Percentiles rank a stretch among this genome's conserved stretches.
Conservation (phyloP, 1,140 invertebrate genomes). For the Drosophila santomea region DNA sequence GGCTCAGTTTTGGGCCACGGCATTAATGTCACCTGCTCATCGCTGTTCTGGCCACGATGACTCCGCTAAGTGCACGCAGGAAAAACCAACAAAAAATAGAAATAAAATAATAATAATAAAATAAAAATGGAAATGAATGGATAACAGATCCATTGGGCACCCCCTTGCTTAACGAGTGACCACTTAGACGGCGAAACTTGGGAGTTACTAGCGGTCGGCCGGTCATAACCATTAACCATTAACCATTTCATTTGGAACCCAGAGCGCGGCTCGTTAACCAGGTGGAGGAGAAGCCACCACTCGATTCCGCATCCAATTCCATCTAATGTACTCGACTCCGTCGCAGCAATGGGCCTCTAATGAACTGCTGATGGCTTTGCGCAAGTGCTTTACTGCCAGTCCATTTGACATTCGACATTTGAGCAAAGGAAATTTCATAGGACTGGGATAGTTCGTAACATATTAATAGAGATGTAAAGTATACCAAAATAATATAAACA, state of each 20-base stretch:
- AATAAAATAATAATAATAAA: neutral
- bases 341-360: slow-evolving; percentile 20
- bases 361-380: slow-evolving; percentile 39
- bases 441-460: neutral
- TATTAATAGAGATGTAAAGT: neutral
- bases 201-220: slow-evolving; percentile 9
- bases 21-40: slow-evolving; percentile 71
- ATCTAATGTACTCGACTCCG: neutral
- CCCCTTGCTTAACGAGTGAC: slow-evolving; percentile 12
- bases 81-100: neutral
- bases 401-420: neutral
- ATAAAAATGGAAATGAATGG: neutral
- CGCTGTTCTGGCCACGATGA: slow-evolving; percentile 43
- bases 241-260: slow-evolving; percentile 6
- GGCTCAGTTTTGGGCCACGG: slow-evolving; percentile 20
- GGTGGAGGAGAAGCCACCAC: slow-evolving; percentile 13
- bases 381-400: slow-evolving; percentile 7
- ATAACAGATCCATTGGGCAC: slow-evolving; percentile 4
- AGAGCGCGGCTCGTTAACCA: slow-evolving; percentile 28
- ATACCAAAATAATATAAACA: too few species aligned
- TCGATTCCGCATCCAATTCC: slow-evolving; percentile 14
- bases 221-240: slow-evolving; percentile 18
- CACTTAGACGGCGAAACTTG: neutral
- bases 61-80: slow-evolving; percentile 45
- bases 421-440: neutral